A percentile compares a stretch with the other conserved stretches of the same genome.
phyloP scores from a whole-genome alignment of 2,797 vertebrate genomes.

The Darevskia mixta region DNA sequence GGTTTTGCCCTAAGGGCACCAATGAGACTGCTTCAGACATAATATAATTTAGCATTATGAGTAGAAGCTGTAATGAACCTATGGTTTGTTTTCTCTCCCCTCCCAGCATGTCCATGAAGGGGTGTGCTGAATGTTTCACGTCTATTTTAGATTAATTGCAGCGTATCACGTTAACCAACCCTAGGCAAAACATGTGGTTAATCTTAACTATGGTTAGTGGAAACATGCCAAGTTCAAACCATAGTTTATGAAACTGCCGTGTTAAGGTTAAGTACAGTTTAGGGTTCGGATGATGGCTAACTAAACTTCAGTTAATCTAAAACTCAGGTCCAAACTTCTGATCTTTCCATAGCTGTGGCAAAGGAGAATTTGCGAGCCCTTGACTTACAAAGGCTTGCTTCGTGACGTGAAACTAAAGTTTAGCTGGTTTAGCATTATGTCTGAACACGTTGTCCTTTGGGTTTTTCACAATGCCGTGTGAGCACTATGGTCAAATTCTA shows the following conservation, averaged over 20 bases:
- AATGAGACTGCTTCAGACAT: no score
- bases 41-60: not conserved
- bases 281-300: not conserved
- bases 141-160: not conserved
- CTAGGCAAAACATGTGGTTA: not conserved
- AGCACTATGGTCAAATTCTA: not conserved
- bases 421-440: not conserved
- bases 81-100: not conserved
- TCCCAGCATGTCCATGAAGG: not conserved
- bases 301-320: not conserved
- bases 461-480: not conserved
- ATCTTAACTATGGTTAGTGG: not conserved
- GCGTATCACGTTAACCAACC: not conserved
- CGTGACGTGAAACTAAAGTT: not conserved
- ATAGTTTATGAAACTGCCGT: not conserved
- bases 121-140: not conserved
- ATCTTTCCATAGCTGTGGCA: not conserved
- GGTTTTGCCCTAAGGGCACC: no score
- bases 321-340: not conserved
- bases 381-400: not conserved
- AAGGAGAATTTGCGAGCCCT: not conserved
- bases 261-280: not conserved
- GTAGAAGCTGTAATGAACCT: not conserved
- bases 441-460: not conserved
- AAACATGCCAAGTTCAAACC: not conserved